Base-by-base conservation (phyloP, 1,140 invertebrate genomes). In the Rhysida immarginata region DNA sequence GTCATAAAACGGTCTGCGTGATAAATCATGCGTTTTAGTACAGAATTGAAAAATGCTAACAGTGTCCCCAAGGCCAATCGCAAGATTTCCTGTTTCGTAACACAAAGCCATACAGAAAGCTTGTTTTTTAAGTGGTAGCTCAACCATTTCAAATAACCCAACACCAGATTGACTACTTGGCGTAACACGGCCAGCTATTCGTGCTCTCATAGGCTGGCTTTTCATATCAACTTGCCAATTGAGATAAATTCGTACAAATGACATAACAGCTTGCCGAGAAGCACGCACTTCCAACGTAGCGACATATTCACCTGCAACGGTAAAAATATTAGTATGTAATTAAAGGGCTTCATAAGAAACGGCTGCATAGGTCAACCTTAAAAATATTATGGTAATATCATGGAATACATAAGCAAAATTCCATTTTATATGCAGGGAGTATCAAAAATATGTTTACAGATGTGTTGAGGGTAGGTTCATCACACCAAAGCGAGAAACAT, bases 101-200 rank as follows among this genome's bases (percentile, higher is more conserved):
- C 80, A 83, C 57, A 78, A 79, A 11, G 76, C 73, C 25, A 83
- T 75, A 41, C 66, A 66, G n/a, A 73, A 73, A 0, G 79, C 78
- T 44, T 75, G 60, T 62, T 65, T 61, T 35, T 70, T 75, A 0
- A 81, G 63, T 1, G 80, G 81, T 21, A 83, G 65, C 61, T 83
- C 81, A 56, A 83, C 79, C 79, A 83, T 82, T 63, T 82, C 80
- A 29, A 82, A 65, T 53, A 53, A 61, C 55, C 60, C 71, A 69
- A 55, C 74, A 71, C 50, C 60, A n/a, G 76, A 74, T 50, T 78
- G 69, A 56, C 74, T 77, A 53, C 77, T 79, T 0, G 79, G 78
- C 1, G 80, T 82, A 1, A 82, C 80, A 48, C 79, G 63, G 1
- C 81, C 81, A 16, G 82, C 81, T 41, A 83, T 82, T 53, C 82